Conservation (phyloP, 1,140 invertebrate species). For the Eumeta japonica region DNA sequence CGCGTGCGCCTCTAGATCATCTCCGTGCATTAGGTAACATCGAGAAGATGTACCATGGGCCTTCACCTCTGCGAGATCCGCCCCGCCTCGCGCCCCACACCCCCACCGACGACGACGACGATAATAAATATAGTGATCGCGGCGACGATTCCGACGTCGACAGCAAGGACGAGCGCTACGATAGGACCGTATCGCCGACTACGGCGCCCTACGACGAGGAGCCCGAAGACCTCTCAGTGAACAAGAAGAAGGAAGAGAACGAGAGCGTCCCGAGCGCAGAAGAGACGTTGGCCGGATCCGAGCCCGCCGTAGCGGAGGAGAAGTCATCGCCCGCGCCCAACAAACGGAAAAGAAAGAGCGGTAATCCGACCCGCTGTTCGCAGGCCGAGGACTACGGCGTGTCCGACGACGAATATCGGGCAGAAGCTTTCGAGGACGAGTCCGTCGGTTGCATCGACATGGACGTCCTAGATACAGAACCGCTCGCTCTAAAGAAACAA, state of each 20-base stretch:
- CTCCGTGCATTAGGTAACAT: conserved; percentile 56
- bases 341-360: conserved; percentile 81
- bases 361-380: conserved; percentile 83
- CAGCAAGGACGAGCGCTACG: conserved; percentile 27
- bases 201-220: conserved; percentile 52
- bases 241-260: conserved; percentile 63
- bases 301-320: conserved; percentile 37
- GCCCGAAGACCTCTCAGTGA: conserved; percentile 68
- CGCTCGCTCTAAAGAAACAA: conserved; percentile 62
- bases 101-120: conserved; percentile 22
- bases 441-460: too few relatives aligned
- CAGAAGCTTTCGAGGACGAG: conserved; percentile 56
- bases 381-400: conserved; percentile 61
- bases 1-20: conserved; percentile 56
- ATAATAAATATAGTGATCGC: conserved; percentile 39
- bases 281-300: conserved; percentile 35
- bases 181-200: conserved; percentile 17
- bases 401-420: conserved; percentile 63
- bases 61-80: conserved; percentile 33
- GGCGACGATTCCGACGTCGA: conserved; percentile 49
- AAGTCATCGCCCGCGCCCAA: conserved; percentile 55
- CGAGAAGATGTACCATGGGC: conserved; percentile 54
- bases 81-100: conserved; percentile 31
- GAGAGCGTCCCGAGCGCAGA: conserved; percentile 37
- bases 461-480: too few relatives aligned